phyloP scores from a whole-genome alignment of 2,888 invertebrate genomes.

The Sinohyriopsis cumingii region DNA sequence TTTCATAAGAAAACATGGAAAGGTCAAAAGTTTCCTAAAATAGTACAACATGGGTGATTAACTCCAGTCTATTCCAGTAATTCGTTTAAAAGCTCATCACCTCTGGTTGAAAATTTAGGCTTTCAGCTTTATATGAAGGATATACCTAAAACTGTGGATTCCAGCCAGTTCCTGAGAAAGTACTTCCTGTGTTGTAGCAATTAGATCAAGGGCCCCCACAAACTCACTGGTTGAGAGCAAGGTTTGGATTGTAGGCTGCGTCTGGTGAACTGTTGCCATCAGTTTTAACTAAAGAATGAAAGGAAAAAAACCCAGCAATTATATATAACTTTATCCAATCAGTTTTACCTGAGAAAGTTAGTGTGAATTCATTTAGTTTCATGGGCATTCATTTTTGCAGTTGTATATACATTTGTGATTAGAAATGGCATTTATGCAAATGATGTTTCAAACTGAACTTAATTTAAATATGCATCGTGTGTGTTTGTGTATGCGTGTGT shows the following conservation, averaged over 20 bases:
- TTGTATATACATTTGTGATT: too few species aligned
- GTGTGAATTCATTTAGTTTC: not conserved
- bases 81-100: too few species aligned
- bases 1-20: too few species aligned
- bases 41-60: too few species aligned
- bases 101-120: too few species aligned
- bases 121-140: not conserved
- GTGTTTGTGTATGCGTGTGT: too few species aligned
- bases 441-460: too few species aligned
- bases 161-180: constrained; percentile 91
- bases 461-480: too few species aligned
- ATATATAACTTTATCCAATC: not conserved
- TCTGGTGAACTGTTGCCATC: constrained; percentile 96
- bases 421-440: too few species aligned
- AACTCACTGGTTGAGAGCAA: constrained; percentile 96
- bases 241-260: constrained; percentile 96
- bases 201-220: constrained; percentile 96
- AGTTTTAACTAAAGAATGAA: constrained; percentile 79
- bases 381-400: too few species aligned
- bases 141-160: constrained; percentile 88
- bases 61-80: too few species aligned
- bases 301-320: not conserved
- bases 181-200: constrained; percentile 96
- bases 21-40: too few species aligned
- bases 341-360: not conserved